These are phyloP conservation scores for Xerus inauris DNA, from an alignment of 2,113 vertebrate species.

Conservation along the genomic window DNA sequence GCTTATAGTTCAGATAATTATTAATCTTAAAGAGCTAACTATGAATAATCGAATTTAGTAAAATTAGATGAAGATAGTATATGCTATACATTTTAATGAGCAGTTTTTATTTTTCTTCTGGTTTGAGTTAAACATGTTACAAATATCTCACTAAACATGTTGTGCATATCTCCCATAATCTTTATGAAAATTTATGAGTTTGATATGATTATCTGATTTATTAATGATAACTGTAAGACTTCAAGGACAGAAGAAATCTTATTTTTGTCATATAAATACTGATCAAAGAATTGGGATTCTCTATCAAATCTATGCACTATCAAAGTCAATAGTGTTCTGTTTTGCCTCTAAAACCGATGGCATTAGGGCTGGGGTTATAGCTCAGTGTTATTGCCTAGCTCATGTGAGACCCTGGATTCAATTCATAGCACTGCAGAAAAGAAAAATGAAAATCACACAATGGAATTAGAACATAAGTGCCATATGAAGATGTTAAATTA, in stretches of 20 bases:
- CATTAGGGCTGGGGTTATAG: neutral
- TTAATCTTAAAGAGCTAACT: neutral
- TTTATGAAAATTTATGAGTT: neutral
- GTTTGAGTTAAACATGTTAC: neutral
- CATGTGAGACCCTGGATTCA: too few relatives aligned
- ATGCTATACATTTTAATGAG: neutral
- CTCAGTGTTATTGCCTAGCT: too few relatives aligned
- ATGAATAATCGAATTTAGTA: conserved; percentile 22
- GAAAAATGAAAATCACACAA: neutral
- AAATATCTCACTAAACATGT: neutral
- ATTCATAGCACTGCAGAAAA: too few relatives aligned
- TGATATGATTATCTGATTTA: neutral
- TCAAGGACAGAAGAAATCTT: neutral
- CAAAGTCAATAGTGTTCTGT: neutral
- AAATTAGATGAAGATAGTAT: neutral
- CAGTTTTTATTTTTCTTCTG: neutral
- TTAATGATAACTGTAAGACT: neutral
- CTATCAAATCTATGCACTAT: neutral
- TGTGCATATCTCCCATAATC: neutral
- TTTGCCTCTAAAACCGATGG: neutral
- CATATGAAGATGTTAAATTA: neutral
- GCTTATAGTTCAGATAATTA: neutral
- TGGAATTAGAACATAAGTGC: neutral
- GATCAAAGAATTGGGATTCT: neutral
- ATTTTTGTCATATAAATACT: neutral